phyloP scores from a whole-genome alignment of 2,888 invertebrate genomes.

The Cremastinae sp. region DNA sequence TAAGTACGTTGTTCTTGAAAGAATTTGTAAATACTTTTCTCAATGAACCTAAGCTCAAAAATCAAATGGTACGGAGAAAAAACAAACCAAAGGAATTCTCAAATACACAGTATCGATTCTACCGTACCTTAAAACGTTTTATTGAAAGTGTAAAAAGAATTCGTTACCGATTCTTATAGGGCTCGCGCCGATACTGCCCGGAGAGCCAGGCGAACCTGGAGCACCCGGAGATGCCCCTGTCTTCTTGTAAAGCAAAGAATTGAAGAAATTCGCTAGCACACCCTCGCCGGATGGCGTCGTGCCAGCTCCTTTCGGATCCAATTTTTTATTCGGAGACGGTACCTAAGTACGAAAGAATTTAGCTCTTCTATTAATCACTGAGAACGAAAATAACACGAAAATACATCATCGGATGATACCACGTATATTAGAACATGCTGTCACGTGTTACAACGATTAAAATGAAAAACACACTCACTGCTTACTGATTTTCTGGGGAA shows the following conservation, averaged over 20 bases:
- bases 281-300: conserved; percentile 93
- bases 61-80: background rate
- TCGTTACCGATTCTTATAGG: conserved; percentile 72
- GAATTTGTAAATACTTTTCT: too few species aligned
- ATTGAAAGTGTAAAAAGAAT: background rate
- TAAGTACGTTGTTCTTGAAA: too few species aligned
- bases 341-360: conserved; percentile 70
- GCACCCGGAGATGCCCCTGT: conserved; percentile 86
- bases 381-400: conserved; percentile 57
- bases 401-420: conserved; percentile 70
- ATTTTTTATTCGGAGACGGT: conserved; percentile 86
- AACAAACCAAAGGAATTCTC: background rate
- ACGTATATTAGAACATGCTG: conserved; percentile 78
- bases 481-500: too few species aligned
- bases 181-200: conserved; percentile 79
- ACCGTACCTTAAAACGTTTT: too few species aligned
- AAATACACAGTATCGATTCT: too few species aligned
- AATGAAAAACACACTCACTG: conserved; percentile 3
- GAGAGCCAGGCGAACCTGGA: conserved; percentile 82
- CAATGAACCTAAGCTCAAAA: too few species aligned
- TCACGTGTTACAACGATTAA: conserved; percentile 60
- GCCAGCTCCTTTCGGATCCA: conserved; percentile 82
- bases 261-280: conserved; percentile 98
- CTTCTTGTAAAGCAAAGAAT: conserved; percentile 97
- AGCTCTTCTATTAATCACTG: conserved; percentile 47